Percentiles rank a stretch among this genome's conserved stretches.
Conservation (phyloP, 2,797 vertebrate species). For the Mustela erminea region DNA sequence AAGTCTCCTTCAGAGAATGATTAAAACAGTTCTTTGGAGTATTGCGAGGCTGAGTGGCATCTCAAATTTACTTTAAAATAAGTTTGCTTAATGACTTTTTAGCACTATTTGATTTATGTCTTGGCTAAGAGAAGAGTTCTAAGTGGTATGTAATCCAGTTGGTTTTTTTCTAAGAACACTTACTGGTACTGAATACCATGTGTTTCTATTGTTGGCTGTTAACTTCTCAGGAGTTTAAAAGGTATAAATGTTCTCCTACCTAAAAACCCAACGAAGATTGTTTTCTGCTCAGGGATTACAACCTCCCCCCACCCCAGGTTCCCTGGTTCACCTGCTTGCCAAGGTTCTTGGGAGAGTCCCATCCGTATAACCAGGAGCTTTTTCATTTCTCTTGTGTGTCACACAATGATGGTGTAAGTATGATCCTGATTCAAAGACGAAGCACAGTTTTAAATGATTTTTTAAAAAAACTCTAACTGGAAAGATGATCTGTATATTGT, state of each 20-base stretch:
- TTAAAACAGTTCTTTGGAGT: slow-evolving; percentile 63
- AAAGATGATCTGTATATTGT: slow-evolving; percentile 55
- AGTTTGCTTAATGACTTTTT: slow-evolving; percentile 72
- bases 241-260: slow-evolving; percentile 28
- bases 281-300: not conserved
- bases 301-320: not conserved
- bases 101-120: slow-evolving; percentile 70
- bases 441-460: not conserved
- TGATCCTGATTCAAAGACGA: slow-evolving; percentile 52
- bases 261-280: not conserved
- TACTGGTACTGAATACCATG: not conserved
- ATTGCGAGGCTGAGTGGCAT: slow-evolving; percentile 62
- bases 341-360: not conserved
- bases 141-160: not conserved
- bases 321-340: not conserved
- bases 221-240: slow-evolving; percentile 52
- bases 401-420: not conserved
- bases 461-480: not conserved
- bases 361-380: not conserved
- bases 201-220: slow-evolving; percentile 58
- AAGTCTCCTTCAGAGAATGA: slow-evolving; percentile 60
- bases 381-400: slow-evolving; percentile 38
- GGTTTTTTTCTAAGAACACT: slow-evolving; percentile 42
- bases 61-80: slow-evolving; percentile 77
- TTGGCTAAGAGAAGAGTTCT: slow-evolving; percentile 56